Evolutionary conservation across 1,140 invertebrate species (phyloP).

Genomic region (Leptinotarsa lineolata): DNA sequence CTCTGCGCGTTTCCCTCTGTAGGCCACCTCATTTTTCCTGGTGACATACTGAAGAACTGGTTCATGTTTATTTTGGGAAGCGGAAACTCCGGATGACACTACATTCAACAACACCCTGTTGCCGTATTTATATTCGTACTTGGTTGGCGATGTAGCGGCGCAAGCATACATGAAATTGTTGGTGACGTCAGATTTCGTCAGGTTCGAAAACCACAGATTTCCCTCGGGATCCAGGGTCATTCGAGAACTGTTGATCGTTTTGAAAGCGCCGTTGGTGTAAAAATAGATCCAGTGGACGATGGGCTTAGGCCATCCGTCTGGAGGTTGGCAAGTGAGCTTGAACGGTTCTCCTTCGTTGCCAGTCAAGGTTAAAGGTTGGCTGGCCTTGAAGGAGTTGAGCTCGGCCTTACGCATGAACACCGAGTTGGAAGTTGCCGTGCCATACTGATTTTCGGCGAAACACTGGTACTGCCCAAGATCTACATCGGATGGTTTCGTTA

Average conservation of each 20-base stretch:
- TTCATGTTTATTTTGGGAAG: constrained; percentile 74
- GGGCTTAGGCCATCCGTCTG: constrained; percentile 92
- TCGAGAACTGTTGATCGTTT: constrained; percentile 88
- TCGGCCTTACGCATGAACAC: constrained; percentile 95
- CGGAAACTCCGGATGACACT: constrained; percentile 72
- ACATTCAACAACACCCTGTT: constrained; percentile 82
- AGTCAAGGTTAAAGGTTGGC: constrained; percentile 61
- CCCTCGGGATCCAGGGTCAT: constrained; percentile 94
- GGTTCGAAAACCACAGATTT: constrained; percentile 92
- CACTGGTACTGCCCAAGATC: constrained; percentile 97
- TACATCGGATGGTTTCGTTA: constrained; percentile 85
- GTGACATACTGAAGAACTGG: constrained; percentile 83
- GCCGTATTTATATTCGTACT: constrained; percentile 89
- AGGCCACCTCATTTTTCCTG: constrained; percentile 82
- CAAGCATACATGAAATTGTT: constrained; percentile 86
- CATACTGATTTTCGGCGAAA: constrained; percentile 94
- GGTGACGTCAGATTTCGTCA: constrained; percentile 81
- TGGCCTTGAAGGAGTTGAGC: constrained; percentile 87
- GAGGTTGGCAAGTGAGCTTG: constrained; percentile 84
- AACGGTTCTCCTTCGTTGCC: constrained; percentile 87
- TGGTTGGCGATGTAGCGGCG: constrained; percentile 83
- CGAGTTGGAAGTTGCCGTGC: constrained; percentile 90
- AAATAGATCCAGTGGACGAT: constrained; percentile 92
- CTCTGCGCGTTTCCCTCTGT: constrained; percentile 79
- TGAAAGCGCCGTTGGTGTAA: constrained; percentile 75